Percentiles rank a stretch among this genome's conserved stretches.
phyloP scores from a whole-genome alignment of 2,113 vertebrate species.

The Halcyon senegalensis region DNA sequence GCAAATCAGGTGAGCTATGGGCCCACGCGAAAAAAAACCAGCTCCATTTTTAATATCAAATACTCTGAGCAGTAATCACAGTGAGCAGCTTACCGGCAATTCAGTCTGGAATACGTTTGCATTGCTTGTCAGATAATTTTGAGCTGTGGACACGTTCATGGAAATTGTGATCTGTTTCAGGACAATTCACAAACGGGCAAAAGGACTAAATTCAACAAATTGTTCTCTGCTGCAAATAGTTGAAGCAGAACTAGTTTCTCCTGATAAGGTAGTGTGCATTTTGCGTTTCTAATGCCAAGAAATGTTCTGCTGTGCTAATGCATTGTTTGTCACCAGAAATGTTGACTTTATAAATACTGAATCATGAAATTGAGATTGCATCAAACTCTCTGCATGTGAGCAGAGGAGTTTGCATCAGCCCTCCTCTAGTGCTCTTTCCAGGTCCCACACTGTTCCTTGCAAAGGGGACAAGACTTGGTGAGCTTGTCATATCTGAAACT shows the following conservation, averaged over 20 bases:
- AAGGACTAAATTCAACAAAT: slow-evolving; percentile 13
- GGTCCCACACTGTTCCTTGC: not conserved
- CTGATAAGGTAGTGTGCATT: not conserved
- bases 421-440: not conserved
- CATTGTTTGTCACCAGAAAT: slow-evolving; percentile 16
- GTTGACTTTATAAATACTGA: not conserved
- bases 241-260: not conserved
- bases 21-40: not conserved
- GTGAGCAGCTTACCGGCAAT: not conserved
- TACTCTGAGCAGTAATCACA: not conserved
- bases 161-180: slow-evolving; percentile 21
- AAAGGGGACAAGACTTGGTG: not conserved
- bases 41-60: slow-evolving; percentile 5
- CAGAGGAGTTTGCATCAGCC: not conserved
- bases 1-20: not conserved
- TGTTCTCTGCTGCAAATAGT: not conserved
- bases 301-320: not conserved
- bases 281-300: not conserved
- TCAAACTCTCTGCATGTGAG: not conserved
- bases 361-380: not conserved
- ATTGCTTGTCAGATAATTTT: slow-evolving; percentile 17
- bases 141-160: not conserved
- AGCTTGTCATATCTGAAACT: not conserved
- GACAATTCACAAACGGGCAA: slow-evolving; percentile 12
- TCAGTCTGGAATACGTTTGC: not conserved